Percentiles rank a stretch among this genome's conserved stretches.
phyloP scores from a whole-genome alignment of 1,140 invertebrate genomes.

The Drosophila parvula region DNA sequence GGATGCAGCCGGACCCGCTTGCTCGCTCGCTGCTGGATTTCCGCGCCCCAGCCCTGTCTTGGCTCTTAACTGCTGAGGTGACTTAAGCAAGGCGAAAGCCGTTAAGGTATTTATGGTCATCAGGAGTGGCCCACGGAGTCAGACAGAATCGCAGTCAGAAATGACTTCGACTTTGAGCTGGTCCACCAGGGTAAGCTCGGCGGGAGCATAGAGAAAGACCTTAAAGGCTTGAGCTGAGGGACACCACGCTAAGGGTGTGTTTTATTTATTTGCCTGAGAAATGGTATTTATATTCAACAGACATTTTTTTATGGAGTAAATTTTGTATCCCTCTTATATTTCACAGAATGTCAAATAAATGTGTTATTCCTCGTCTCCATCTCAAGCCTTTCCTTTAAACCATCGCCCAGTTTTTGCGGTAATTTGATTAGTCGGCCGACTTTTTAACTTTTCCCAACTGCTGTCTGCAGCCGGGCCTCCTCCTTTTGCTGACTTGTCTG shows the following conservation, averaged over 20 bases:
- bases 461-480: constrained; percentile 20
- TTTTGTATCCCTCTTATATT: not conserved
- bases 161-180: constrained; percentile 10
- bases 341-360: not conserved
- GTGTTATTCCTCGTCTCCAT: not conserved
- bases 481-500: constrained; percentile 56
- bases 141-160: constrained; percentile 18
- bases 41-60: constrained; percentile 13
- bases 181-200: too few species aligned
- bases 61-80: constrained; percentile 71
- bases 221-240: not conserved
- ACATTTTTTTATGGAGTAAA: not conserved
- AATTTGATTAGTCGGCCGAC: constrained; percentile 54
- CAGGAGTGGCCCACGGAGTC: constrained; percentile 32
- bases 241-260: too few species aligned
- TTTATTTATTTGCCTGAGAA: not conserved
- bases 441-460: constrained; percentile 25
- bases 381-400: not conserved
- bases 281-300: too few species aligned
- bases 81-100: constrained; percentile 78
- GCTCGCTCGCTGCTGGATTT: not conserved
- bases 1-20: constrained; percentile 18
- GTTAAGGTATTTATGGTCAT: constrained; percentile 80
- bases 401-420: constrained; percentile 9
- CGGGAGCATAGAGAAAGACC: not conserved